Evolutionary conservation across 2,888 invertebrate species (phyloP), one percentile per base, ranked within the genome.

Genomic region (Epistrophella euchroma): DNA sequence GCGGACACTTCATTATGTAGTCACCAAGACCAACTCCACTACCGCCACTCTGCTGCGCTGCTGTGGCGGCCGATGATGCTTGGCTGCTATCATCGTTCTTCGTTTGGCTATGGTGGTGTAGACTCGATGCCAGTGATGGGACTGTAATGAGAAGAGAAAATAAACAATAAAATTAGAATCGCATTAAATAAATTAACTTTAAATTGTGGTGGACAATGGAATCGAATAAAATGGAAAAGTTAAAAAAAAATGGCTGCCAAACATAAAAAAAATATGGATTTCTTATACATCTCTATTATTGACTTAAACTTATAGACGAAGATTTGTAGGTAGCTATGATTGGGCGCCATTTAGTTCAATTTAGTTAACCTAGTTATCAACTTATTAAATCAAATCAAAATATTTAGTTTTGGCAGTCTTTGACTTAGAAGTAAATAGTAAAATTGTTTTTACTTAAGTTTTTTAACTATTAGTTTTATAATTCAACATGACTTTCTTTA

Each of bases 1-100:
- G 92, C 55, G 92, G 92, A 89, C 93, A 93, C 88, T 93, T 93
- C 88, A 93, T 91, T 89, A 91, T 90, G 88, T 91, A 93, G 78
- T 92, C 92, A 60, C 91, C 89, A 68, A 78, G 37, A 52, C 72
- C 72, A 77, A 68, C 1, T 68, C 92, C 92, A 62, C 91, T 89
- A 68, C 50, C 66, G 55, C 73, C 77, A 22, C 86, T 68, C 11
- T 88, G 78, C n/a, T 89, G 88, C 55, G 88, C 89, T 19, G 88
- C 86, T 32, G 88, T 88, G 47, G 88, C 89, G 37, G 88, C 86
- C 68, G 89, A 88, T 52, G 91, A 90, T 45, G 88, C 89, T 70
- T 87, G 89, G 81, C 89, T 91, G 77, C 89, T 88, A 79, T 89
- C 87, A 88, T 90, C 91, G 45, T 88, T 88, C 88, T 89, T 91